These are phyloP conservation scores for Neosalanx taihuensis DNA, from an alignment of 2,797 vertebrate species.

Conservation along the genomic window DNA sequence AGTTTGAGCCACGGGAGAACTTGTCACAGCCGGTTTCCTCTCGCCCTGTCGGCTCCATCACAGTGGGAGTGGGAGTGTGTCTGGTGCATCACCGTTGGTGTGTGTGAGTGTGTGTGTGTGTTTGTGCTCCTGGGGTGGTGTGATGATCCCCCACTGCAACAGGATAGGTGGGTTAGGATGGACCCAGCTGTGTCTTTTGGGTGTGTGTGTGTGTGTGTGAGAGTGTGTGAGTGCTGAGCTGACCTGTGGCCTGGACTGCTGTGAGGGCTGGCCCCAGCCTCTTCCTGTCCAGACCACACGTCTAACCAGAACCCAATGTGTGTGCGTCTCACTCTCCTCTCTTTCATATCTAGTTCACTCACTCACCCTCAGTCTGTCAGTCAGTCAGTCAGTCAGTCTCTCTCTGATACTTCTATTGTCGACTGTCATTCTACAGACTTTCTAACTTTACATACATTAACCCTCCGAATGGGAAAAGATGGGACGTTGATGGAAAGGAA, in stretches of 20 bases:
- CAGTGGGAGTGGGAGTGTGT: slow-evolving; percentile 19
- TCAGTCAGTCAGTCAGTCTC: background rate
- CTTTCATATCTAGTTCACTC: slow-evolving; percentile 10
- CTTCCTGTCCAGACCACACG: slow-evolving; percentile 72
- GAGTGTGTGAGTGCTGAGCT: slow-evolving; percentile 24
- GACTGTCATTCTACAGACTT: background rate
- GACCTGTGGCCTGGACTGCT: slow-evolving; percentile 62
- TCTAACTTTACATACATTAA: slow-evolving; percentile 8
- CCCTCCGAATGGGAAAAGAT: slow-evolving; percentile 17
- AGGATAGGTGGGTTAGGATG: too few relatives aligned
- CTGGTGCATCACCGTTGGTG: slow-evolving; percentile 9
- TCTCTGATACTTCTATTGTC: background rate
- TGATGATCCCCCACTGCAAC: background rate
- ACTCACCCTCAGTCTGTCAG: background rate
- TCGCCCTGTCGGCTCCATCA: slow-evolving; percentile 24
- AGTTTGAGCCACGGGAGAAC: slow-evolving; percentile 55
- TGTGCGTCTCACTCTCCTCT: slow-evolving; percentile 18
- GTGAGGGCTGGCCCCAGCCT: slow-evolving; percentile 60
- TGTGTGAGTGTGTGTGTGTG: slow-evolving; percentile 14
- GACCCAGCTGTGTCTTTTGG: slow-evolving; percentile 12
- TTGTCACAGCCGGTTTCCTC: slow-evolving; percentile 74
- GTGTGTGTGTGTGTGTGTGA: slow-evolving; percentile 22
- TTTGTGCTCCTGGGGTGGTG: slow-evolving; percentile 8
- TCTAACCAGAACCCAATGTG: slow-evolving; percentile 69
- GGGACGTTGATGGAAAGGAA: slow-evolving; percentile 34